Evolutionary conservation across 2,888 invertebrate genomes (phyloP), one percentile per base, ranked within the genome.

Genomic region (Rotaria socialis): DNA sequence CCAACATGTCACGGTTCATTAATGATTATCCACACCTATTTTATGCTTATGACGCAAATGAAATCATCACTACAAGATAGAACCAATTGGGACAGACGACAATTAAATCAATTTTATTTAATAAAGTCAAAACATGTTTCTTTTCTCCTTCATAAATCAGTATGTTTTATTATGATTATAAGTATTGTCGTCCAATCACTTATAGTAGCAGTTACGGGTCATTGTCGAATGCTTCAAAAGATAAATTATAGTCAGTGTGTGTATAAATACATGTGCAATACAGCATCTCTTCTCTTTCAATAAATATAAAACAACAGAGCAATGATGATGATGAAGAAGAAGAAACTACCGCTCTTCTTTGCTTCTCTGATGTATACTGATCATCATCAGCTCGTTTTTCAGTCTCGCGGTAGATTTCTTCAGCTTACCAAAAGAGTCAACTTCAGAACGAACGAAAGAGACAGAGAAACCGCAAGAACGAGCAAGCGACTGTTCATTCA

Each of bases 331-430:
- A 67, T 67, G 35, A 50, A 2, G 35, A 60, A 27, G 60, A 60
- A 67, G 67, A 67, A 67, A 67, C 27, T 67, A 67, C 67, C 67
- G 67, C 67, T 67, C 35, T 67, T 67, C 67, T 67, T 35, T 67
- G 27, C 67, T 35, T 67, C 67, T 67, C 67, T 67, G 19, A 67
- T 67, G 19, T 67, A 67, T 35, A 67, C 27, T 67, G 67, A 67
- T 67, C 35, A 67, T 67, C 67, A 67, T 67, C 67, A 67, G 35
- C 67, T 67, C 67, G 67, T 67, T 67, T 67, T 67, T 67, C 67
- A 67, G 67, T 67, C 67, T 35, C 67, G 67, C 41, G 67, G 67
- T 67, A 67, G 35, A 27, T 35, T 67, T 67, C 67, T 67, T 67
- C 35, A 67, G 67, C 14, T 8, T 8, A 67, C 19, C 35, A 16